Conservation (phyloP, 2,113 vertebrate species). For the Capreolus pygargus region DNA sequence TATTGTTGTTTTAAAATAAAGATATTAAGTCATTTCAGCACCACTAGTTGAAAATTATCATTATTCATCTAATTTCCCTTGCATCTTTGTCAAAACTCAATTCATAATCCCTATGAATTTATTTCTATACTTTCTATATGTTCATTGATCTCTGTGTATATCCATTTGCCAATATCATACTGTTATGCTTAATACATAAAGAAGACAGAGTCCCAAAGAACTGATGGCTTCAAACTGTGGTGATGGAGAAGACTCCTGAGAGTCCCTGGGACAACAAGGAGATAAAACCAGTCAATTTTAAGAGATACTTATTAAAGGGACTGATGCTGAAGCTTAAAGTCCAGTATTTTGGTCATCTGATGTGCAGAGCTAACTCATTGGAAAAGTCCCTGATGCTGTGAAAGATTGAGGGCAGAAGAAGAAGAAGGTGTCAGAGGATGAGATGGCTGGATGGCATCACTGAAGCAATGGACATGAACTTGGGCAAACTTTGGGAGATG, state of each 20-base stretch:
- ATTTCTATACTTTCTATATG: not conserved
- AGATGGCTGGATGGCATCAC: not conserved
- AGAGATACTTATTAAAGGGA: not conserved
- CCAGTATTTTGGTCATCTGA: not conserved
- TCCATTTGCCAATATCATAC: not conserved
- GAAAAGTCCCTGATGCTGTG: not conserved
- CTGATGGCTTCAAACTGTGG: not conserved
- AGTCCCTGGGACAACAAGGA: not conserved
- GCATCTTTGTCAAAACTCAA: not conserved
- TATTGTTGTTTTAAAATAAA: not conserved
- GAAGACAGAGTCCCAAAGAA: not conserved
- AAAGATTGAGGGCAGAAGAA: not conserved
- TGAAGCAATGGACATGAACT: not conserved
- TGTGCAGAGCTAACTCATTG: not conserved
- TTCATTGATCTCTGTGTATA: not conserved
- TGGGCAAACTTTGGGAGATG: not conserved
- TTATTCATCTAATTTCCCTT: not conserved
- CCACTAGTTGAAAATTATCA: not conserved
- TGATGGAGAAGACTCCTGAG: not conserved
- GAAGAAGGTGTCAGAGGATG: not conserved
- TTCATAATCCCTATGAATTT: not conserved
- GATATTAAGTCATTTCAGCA: not conserved
- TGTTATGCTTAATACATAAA: not conserved
- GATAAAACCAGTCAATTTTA: not conserved
- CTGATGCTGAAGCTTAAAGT: not conserved